Percentiles rank a stretch among this genome's conserved stretches.
These are phyloP conservation scores for Porites rus DNA, from an alignment of 92 coral and sea anemone genomes.

Conservation along the genomic window DNA sequence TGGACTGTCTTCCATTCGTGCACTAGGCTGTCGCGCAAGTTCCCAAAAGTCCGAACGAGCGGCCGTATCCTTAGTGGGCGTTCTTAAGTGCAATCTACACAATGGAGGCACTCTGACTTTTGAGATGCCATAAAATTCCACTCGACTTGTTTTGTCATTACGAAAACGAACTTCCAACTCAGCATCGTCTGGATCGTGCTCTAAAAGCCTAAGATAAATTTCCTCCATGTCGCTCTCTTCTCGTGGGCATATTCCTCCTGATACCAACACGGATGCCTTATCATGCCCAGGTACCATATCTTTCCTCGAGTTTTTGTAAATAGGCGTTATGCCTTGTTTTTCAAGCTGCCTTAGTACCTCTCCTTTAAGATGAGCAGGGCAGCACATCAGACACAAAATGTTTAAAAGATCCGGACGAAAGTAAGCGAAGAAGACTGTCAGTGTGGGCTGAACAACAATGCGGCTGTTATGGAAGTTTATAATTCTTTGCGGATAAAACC, in stretches of 20 bases:
- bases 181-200: too few relatives aligned
- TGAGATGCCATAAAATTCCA: too few relatives aligned
- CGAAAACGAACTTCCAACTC: too few relatives aligned
- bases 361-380: neutral
- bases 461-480: neutral
- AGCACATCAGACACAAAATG: neutral
- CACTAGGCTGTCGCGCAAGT: too few relatives aligned
- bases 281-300: constrained; percentile 1
- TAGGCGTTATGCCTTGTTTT: neutral
- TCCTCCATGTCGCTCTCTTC: neutral
- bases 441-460: neutral
- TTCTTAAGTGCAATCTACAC: too few relatives aligned
- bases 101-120: too few relatives aligned
- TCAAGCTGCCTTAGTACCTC: neutral
- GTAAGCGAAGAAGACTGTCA: constrained; percentile 2
- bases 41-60: too few relatives aligned
- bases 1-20: too few relatives aligned
- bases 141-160: too few relatives aligned
- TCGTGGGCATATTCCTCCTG: neutral
- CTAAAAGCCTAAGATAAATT: neutral
- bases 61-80: too few relatives aligned
- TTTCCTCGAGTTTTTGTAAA: neutral
- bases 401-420: neutral
- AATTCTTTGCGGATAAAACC: too few relatives aligned
- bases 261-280: neutral